Evolutionary conservation across 2,797 vertebrate genomes (phyloP).

Genomic region (Pipistrellus pygmaeus): DNA sequence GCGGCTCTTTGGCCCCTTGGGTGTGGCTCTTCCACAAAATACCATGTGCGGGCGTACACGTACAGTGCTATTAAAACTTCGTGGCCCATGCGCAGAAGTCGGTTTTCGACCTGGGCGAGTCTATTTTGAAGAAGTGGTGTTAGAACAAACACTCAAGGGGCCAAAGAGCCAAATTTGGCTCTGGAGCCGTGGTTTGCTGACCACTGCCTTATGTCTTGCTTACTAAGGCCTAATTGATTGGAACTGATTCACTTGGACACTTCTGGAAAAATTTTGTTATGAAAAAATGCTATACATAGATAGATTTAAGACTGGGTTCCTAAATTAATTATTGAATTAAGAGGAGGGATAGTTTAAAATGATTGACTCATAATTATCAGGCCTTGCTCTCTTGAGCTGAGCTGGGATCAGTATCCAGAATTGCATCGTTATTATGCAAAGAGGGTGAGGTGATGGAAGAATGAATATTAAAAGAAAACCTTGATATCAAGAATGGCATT

Average conservation of each 20-base stretch:
- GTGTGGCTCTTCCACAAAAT: too few relatives aligned
- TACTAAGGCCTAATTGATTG: background rate
- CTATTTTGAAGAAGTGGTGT: too few relatives aligned
- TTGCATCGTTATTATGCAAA: background rate
- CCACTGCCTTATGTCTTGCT: background rate
- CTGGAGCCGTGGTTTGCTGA: too few relatives aligned
- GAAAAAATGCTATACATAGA: background rate
- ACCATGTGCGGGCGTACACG: too few relatives aligned
- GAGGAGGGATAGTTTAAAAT: background rate
- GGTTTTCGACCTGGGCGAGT: too few relatives aligned
- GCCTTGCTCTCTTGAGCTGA: background rate
- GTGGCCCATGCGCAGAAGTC: too few relatives aligned
- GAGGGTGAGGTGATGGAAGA: background rate
- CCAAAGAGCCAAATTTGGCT: too few relatives aligned
- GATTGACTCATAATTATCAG: background rate
- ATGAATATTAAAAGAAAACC: background rate
- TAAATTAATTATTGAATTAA: constrained; percentile 25
- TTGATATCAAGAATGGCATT: background rate
- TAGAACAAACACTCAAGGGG: too few relatives aligned
- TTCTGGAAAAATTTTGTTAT: constrained; percentile 1
- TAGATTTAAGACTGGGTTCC: background rate
- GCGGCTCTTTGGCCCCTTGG: too few relatives aligned
- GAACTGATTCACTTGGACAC: background rate
- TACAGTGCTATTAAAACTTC: too few relatives aligned
- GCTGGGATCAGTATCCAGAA: background rate